A percentile compares a stretch with the other conserved stretches of the same genome.
phyloP scores from a whole-genome alignment of 2,888 invertebrate species.

The Caenorhabditis panamensis region DNA sequence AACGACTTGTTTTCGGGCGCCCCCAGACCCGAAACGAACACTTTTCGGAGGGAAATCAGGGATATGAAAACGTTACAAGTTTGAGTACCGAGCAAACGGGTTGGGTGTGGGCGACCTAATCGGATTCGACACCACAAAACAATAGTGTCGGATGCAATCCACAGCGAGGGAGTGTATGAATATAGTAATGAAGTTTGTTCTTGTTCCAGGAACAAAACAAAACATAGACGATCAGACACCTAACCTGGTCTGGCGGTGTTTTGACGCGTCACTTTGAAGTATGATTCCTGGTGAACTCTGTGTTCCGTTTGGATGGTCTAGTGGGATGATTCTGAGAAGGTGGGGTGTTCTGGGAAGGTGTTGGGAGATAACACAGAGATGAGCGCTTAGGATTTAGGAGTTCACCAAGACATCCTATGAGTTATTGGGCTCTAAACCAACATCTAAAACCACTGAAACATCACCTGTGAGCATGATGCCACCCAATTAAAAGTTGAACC shows the following conservation, averaged over 20 bases:
- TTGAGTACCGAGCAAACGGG: neutral
- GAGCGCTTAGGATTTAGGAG: no score
- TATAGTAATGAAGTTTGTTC: constrained; percentile 33
- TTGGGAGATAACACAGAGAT: no score
- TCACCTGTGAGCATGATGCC: no score
- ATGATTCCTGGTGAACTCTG: neutral
- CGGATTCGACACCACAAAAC: neutral
- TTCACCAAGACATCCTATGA: no score
- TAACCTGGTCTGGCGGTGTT: neutral
- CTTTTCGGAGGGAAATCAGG: constrained; percentile 1
- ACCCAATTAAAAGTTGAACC: no score
- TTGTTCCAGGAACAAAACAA: constrained; percentile 4
- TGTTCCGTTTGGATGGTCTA: neutral
- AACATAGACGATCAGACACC: neutral
- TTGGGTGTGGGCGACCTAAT: neutral
- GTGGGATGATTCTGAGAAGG: neutral
- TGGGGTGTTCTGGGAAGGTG: no score
- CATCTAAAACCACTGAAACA: no score
- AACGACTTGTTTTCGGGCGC: constrained; percentile 16
- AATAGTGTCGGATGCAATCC: neutral
- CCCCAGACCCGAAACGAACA: neutral
- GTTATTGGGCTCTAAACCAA: no score
- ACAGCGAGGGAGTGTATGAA: constrained; percentile 7
- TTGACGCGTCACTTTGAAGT: no score
- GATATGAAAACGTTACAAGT: neutral